These are phyloP conservation scores for Kryptopterus vitreolus DNA, from an alignment of 2,797 vertebrate species.

Conservation along the genomic window DNA sequence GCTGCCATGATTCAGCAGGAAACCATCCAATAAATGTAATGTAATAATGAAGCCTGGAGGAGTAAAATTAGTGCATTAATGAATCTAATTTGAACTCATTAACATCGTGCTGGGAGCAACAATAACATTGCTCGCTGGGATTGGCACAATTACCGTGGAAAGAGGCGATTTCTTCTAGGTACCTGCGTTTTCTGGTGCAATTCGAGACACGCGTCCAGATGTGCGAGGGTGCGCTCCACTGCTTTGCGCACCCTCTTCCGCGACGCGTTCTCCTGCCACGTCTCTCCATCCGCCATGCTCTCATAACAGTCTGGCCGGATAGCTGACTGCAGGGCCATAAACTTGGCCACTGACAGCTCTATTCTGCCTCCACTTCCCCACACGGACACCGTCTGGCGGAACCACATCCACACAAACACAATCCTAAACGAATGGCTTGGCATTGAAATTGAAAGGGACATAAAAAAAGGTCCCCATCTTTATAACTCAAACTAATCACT, in stretches of 20 bases:
- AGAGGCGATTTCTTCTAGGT: conserved; percentile 1
- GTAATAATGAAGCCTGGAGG: not conserved
- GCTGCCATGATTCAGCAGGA: not conserved
- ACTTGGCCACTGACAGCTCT: conserved; percentile 85
- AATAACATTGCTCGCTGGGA: not conserved
- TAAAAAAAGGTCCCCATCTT: not conserved
- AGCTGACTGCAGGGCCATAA: conserved; percentile 85
- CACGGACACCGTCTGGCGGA: conserved; percentile 84
- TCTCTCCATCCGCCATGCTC: conserved; percentile 91
- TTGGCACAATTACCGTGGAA: not conserved
- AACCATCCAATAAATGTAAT: not conserved
- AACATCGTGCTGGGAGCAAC: not conserved
- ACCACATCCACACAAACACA: not conserved
- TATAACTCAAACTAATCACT: conserved; percentile 2
- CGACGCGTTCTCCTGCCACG: conserved; percentile 73
- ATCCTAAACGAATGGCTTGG: not conserved
- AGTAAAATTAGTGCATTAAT: conserved; percentile 11
- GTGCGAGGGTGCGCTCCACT: conserved; percentile 89
- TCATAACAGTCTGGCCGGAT: conserved; percentile 93
- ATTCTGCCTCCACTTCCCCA: conserved; percentile 91
- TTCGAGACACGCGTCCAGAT: conserved; percentile 86
- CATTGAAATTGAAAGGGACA: not conserved
- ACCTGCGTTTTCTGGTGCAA: conserved; percentile 83
- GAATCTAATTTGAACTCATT: conserved; percentile 2
- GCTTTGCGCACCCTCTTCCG: conserved; percentile 87